Conservation (phyloP, 1,140 invertebrate species). For the Hetaerina americana region DNA sequence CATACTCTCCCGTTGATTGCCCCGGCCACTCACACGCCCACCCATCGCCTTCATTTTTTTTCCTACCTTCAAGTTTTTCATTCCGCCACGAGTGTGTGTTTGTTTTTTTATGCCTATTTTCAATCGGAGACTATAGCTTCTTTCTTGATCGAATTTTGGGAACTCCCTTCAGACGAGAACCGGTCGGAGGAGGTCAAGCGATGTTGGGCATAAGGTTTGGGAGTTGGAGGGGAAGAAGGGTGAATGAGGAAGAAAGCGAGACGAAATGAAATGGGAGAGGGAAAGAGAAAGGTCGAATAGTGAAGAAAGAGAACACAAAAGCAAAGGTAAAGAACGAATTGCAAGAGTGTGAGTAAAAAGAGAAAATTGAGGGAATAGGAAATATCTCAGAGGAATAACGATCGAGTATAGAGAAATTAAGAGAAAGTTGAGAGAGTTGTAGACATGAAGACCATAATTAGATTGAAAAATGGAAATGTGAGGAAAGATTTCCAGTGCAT, state of each 20-base stretch:
- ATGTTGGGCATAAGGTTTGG: too few species aligned
- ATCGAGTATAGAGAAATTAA: too few species aligned
- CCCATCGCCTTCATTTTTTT: not conserved
- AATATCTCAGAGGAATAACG: too few species aligned
- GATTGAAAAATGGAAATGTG: too few species aligned
- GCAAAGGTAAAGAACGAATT: too few species aligned
- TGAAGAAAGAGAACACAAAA: not conserved
- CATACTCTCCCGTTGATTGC: not conserved
- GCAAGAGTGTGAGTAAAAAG: too few species aligned
- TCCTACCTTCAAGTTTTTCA: not conserved
- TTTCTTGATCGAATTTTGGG: not conserved
- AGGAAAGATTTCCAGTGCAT: too few species aligned
- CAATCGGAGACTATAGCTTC: not conserved
- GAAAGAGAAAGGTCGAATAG: not conserved
- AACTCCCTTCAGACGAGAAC: not conserved
- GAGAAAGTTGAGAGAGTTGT: too few species aligned
- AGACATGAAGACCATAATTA: too few species aligned
- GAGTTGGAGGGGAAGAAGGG: not conserved
- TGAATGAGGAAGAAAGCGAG: too few species aligned
- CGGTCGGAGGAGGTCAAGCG: not conserved
- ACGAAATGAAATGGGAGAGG: not conserved
- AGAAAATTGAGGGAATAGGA: too few species aligned
- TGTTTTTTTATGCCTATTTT: not conserved
- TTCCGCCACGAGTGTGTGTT: not conserved
- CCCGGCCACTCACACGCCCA: too few species aligned